Conservation (phyloP, 2,113 vertebrate genomes). For the Hemicordylus capensis region DNA sequence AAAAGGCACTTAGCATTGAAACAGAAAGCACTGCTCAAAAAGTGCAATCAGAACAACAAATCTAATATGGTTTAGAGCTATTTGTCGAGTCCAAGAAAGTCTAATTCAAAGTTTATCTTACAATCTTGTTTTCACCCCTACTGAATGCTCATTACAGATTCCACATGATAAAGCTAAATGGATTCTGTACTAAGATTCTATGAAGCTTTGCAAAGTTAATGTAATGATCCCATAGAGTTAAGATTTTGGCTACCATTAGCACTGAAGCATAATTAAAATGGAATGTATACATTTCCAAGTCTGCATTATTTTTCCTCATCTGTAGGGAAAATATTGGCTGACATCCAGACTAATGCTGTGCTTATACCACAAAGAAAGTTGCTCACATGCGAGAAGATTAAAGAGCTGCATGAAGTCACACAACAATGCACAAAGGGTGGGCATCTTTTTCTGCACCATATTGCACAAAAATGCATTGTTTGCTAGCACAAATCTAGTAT, state of each 20-base stretch:
- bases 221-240: conserved; percentile 36
- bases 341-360: too few relatives aligned
- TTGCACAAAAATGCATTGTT: too few relatives aligned
- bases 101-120: conserved; percentile 46
- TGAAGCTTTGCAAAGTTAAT: conserved; percentile 49
- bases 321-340: too few relatives aligned
- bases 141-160: conserved; percentile 52
- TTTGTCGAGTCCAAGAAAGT: conserved; percentile 12
- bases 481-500: too few relatives aligned
- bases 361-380: too few relatives aligned
- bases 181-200: conserved; percentile 56
- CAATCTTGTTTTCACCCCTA: not conserved
- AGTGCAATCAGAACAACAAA: conserved; percentile 10
- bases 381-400: too few relatives aligned
- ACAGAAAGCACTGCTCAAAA: conserved; percentile 6
- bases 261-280: conserved; percentile 1
- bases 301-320: conserved; percentile 15
- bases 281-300: conserved; percentile 19
- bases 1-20: not conserved
- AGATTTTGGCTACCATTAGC: conserved; percentile 54
- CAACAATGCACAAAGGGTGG: too few relatives aligned
- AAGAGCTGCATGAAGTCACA: too few relatives aligned
- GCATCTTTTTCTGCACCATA: too few relatives aligned
- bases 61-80: not conserved
- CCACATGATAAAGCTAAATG: conserved; percentile 56